A percentile compares a stretch with the other conserved stretches of the same genome.
phyloP scores from a whole-genome alignment of 1,140 invertebrate genomes.

The Bradysia coprophila region DNA sequence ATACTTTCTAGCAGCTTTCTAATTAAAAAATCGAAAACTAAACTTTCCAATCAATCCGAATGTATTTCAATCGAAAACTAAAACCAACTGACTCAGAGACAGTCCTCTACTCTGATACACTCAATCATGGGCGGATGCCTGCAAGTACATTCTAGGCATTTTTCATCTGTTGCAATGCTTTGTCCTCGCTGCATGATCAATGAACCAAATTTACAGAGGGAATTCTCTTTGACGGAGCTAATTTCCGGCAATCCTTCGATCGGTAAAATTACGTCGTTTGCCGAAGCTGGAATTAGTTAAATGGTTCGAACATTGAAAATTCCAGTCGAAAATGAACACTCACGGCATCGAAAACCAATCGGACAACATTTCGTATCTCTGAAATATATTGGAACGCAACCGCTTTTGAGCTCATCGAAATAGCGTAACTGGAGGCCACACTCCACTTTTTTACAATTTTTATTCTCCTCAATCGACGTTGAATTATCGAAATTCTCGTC shows the following conservation, averaged over 20 bases:
- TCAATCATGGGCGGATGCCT: not conserved
- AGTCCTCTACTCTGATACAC: too few relatives aligned
- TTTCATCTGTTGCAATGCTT: not conserved
- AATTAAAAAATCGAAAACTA: too few relatives aligned
- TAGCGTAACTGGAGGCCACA: slow-evolving; percentile 29
- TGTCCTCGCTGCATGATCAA: not conserved
- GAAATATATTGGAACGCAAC: slow-evolving; percentile 29
- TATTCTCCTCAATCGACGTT: slow-evolving; percentile 11
- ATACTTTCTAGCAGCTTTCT: too few relatives aligned
- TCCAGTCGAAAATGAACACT: slow-evolving; percentile 10
- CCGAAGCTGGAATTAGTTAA: not conserved
- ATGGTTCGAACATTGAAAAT: too few relatives aligned
- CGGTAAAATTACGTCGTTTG: not conserved
- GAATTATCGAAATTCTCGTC: slow-evolving; percentile 22
- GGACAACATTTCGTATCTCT: slow-evolving; percentile 25
- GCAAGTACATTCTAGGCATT: slow-evolving; percentile 2
- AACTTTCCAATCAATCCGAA: too few relatives aligned
- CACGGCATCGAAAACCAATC: slow-evolving; percentile 29
- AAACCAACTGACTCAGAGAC: too few relatives aligned
- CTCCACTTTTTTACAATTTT: slow-evolving; percentile 26
- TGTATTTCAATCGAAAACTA: too few relatives aligned
- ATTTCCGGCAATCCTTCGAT: not conserved
- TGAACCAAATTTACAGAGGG: slow-evolving; percentile 2
- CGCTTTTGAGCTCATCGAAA: slow-evolving; percentile 21
- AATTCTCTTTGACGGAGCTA: not conserved